Base-by-base conservation (phyloP, 2,888 invertebrate species). In the Sphaeridia pumilis region DNA sequence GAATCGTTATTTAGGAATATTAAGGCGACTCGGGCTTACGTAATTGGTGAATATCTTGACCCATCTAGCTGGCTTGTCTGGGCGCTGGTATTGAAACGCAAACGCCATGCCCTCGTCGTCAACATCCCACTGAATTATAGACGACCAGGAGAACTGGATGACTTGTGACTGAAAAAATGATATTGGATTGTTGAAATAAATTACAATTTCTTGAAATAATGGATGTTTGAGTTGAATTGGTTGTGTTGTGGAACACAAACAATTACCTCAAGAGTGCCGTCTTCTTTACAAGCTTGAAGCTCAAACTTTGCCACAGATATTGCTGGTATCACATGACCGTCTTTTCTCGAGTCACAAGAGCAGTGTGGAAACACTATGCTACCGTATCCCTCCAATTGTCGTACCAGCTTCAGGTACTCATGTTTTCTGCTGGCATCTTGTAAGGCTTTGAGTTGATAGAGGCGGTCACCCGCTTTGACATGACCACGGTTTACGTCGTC, bases 401-500 rank as follows among this genome's bases (percentile, higher is more conserved):
- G 79, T 20, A 88, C 93, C 63, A 88, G 72, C 57, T 83, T 79
- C 57, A 94, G 76, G 73, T 93, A 93, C 75, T 90, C 87, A 53
- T 79, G 73, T 58, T 87, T 88, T 66, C 92, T 82, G 55, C 83
- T 81, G 66, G 85, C 81, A 69, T 93, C 87, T 71, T 95, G 95
- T 52, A 95, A 75, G 28, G 94, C 92, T 75, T 95, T 97, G 58
- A 98, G 76, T 72, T 97, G 94, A 73, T 95, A 97, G 21, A 95
- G 78, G 43, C 92, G 81, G 64, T 92, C 87, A 49, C 87, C 88
- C 14, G 94, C 87, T 58, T 80, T 80, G 66, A 94, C 85, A 69
- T 87, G 86, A 55, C 93, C 92, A 66, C 90, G 81, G 73, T 93
- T 93, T 55, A 94, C 92, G 71, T 93, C 93, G 68, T 94, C 93